Evolutionary conservation across 2,797 vertebrate species (phyloP).

Genomic region (Chelonia mydas): DNA sequence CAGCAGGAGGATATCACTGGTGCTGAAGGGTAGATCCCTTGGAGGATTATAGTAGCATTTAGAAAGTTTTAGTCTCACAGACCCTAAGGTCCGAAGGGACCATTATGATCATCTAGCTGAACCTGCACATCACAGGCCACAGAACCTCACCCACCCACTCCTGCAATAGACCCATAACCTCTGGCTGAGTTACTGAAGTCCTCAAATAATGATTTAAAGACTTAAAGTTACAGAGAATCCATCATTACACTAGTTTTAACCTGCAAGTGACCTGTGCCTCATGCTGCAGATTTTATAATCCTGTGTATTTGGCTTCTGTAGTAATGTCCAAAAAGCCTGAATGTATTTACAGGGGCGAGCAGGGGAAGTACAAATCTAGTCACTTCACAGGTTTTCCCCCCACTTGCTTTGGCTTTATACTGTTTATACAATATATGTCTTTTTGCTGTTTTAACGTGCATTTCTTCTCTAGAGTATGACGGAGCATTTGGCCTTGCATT

Average conservation of each 20-base stretch:
- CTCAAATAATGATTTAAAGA: not conserved
- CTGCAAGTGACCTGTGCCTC: not conserved
- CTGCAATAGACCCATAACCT: not conserved
- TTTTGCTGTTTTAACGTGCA: not conserved
- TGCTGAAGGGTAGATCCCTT: not conserved
- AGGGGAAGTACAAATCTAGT: not conserved
- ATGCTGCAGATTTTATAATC: not conserved
- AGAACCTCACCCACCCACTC: not conserved
- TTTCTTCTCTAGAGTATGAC: not conserved
- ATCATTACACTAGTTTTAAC: no score
- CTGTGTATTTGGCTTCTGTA: not conserved
- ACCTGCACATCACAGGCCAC: not conserved
- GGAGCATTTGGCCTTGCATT: not conserved
- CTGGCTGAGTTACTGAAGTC: not conserved
- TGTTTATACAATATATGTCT: not conserved
- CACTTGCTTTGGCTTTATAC: not conserved
- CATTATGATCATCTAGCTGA: not conserved
- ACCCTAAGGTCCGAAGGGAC: not conserved
- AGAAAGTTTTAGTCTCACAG: not conserved
- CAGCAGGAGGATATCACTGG: not conserved
- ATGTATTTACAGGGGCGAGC: not conserved
- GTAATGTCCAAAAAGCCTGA: not conserved
- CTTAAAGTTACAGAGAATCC: not conserved
- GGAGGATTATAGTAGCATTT: not conserved
- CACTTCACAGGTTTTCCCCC: not conserved